Base-by-base conservation (phyloP, 2,113 vertebrate genomes). In the Tinamus guttatus region DNA sequence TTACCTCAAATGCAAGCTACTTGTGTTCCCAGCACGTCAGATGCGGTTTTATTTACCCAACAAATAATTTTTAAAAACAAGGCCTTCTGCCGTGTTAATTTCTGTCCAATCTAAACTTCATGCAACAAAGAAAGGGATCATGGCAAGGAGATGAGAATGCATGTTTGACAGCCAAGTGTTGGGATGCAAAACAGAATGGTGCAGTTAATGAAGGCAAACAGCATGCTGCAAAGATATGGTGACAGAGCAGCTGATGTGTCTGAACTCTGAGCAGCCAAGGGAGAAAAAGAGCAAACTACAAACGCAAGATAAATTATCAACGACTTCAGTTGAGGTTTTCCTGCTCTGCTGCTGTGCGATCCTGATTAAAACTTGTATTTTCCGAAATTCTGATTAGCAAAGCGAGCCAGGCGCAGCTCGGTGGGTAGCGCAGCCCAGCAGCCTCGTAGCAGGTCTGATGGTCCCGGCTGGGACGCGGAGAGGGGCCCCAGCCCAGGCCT, bases 321-420 rank as follows among this genome's bases (percentile, higher is more conserved):
- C 36, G 38, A 38, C 75, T 96, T 83, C 52, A 82, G 14, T n/a
- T 91, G 95, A 93, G 96, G 92, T 93, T 96, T 96, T 93, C 92
- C 85, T 95, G 82, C 75, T 87, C 47, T 2, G 34, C 81, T 87
- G 51, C 79, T 96, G 92, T 71, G 27, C 13, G 4, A 43, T 2
- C 25, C 90, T 43, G 82, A 94, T 91, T 91, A 96, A 76, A 87
- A 24, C 49, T 62, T 3, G 9, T 38, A 0, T 71, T 91, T 93
- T 79, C 79, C 74, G 43, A 70, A 18, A 13, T 58, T 20, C 13
- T 30, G 67, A 82, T 89, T 41, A 63, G 74, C 76, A 32, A 36
- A 40, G 32, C 56, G 7, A 49, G 14, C 34, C 18, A 15, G 20
- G 52, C 59, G 74, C 58, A 81, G 56, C 40, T 77, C 32, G 38